phyloP scores from a whole-genome alignment of 2,113 vertebrate species.

The Bubalus kerabau region DNA sequence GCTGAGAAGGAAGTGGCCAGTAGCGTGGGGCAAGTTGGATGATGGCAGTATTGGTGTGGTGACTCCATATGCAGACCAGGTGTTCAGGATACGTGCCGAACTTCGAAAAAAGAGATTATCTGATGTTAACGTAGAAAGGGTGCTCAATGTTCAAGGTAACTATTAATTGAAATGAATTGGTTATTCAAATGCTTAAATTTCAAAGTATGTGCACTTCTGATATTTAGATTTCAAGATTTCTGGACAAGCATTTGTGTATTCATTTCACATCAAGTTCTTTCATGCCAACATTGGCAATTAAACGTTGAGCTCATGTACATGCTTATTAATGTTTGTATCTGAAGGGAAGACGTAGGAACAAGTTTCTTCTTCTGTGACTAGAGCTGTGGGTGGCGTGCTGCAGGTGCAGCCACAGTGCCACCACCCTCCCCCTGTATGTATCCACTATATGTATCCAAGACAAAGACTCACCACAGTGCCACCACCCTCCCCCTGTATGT shows the following conservation, averaged over 20 bases:
- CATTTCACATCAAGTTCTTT: background rate
- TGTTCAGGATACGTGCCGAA: constrained; percentile 96
- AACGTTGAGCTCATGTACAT: constrained; percentile 10
- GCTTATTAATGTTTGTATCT: constrained; percentile 12
- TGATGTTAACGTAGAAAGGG: constrained; percentile 97
- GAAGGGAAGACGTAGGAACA: constrained; percentile 6
- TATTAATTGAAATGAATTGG: background rate
- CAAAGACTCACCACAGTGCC: too few relatives aligned
- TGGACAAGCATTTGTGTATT: background rate
- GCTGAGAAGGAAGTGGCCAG: constrained; percentile 96
- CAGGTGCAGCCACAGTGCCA: too few relatives aligned
- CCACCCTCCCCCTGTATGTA: too few relatives aligned
- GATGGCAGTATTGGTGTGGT: constrained; percentile 98
- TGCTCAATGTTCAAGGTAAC: constrained; percentile 98
- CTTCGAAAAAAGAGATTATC: constrained; percentile 97
- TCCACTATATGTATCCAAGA: too few relatives aligned
- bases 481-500: too few relatives aligned
- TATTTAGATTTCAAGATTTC: constrained; percentile 15
- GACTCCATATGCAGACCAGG: constrained; percentile 97
- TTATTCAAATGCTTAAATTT: background rate
- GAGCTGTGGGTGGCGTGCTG: too few relatives aligned
- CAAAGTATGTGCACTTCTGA: background rate
- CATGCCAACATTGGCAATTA: background rate
- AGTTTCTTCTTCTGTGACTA: background rate
- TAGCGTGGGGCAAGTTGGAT: constrained; percentile 97